These are phyloP conservation scores for Aquatica leii DNA, from an alignment of 2,888 invertebrate species.

Conservation along the genomic window DNA sequence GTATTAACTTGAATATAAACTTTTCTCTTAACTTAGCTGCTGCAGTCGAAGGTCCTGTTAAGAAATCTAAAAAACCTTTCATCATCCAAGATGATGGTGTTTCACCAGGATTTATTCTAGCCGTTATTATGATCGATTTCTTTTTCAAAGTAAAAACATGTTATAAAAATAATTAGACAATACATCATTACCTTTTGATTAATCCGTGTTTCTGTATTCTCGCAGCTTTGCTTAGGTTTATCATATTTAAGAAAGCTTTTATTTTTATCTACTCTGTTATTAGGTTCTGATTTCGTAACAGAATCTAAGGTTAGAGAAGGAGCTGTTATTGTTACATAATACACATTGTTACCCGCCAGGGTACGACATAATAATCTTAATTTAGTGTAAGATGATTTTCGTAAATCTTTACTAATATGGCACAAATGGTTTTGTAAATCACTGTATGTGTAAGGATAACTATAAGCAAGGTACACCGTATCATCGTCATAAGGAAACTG, in stretches of 20 bases:
- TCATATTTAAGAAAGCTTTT: no score
- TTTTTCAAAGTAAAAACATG: slow-evolving; percentile 73
- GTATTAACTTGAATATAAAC: slow-evolving; percentile 94
- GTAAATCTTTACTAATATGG: slow-evolving; percentile 80
- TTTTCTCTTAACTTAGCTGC: slow-evolving; percentile 87
- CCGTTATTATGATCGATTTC: slow-evolving; percentile 89
- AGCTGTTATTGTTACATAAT: slow-evolving; percentile 89
- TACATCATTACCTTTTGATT: slow-evolving; percentile 55
- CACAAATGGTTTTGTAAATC: slow-evolving; percentile 83
- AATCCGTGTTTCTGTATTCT: no score
- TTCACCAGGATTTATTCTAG: slow-evolving; percentile 94
- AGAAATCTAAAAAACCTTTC: slow-evolving; percentile 93
- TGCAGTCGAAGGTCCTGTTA: slow-evolving; percentile 82
- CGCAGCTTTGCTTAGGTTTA: no score
- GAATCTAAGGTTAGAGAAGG: no score
- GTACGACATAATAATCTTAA: slow-evolving; percentile 82
- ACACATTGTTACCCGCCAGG: slow-evolving; percentile 91
- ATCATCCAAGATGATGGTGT: slow-evolving; percentile 97
- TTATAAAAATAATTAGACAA: not conserved
- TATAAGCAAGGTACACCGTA: slow-evolving; percentile 89
- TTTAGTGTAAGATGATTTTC: slow-evolving; percentile 84
- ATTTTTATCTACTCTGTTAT: no score
- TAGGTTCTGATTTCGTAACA: no score
- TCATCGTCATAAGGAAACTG: slow-evolving; percentile 90
- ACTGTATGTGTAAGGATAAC: slow-evolving; percentile 94